Evolutionary conservation across 1,140 invertebrate species (phyloP).

Genomic region (Nebria ingens): DNA sequence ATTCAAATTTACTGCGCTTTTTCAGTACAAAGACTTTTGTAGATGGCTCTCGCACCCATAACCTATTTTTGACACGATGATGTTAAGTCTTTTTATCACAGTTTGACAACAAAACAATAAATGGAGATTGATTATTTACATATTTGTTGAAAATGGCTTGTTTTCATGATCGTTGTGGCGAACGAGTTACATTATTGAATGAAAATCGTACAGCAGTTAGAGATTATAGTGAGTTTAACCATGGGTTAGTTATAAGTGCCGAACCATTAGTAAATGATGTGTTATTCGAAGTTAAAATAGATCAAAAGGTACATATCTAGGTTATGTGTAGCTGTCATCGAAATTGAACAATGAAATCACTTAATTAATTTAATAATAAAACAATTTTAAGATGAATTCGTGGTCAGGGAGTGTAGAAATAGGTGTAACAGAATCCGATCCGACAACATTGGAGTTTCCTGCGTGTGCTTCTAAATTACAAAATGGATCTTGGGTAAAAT

Average conservation of each 20-base stretch:
- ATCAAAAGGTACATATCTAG: conserved; percentile 59
- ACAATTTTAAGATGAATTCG: conserved; percentile 50
- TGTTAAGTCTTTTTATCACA: too few species aligned
- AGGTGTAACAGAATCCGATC: conserved; percentile 77
- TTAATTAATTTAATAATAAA: too few species aligned
- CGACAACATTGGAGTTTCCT: conserved; percentile 67
- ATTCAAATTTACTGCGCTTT: too few species aligned
- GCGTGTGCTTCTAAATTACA: conserved; percentile 74
- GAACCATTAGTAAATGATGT: conserved; percentile 72
- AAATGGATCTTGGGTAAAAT: conserved; percentile 71
- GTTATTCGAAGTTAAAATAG: conserved; percentile 80
- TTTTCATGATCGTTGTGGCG: conserved; percentile 74
- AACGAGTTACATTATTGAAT: conserved; percentile 67
- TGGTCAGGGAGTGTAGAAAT: conserved; percentile 92
- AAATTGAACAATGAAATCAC: too few species aligned
- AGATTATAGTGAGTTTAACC: conserved; percentile 70
- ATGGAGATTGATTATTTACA: background rate
- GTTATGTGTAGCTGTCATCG: conserved; percentile 15
- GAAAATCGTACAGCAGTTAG: conserved; percentile 70
- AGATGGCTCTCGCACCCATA: too few species aligned
- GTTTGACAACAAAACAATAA: conserved; percentile 2
- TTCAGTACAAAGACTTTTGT: too few species aligned
- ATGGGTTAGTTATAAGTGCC: conserved; percentile 73
- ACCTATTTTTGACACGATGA: too few species aligned
- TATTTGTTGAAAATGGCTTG: conserved; percentile 24